Base-by-base conservation (phyloP, 1,140 invertebrate species). In the Lasioglossum albipes region DNA sequence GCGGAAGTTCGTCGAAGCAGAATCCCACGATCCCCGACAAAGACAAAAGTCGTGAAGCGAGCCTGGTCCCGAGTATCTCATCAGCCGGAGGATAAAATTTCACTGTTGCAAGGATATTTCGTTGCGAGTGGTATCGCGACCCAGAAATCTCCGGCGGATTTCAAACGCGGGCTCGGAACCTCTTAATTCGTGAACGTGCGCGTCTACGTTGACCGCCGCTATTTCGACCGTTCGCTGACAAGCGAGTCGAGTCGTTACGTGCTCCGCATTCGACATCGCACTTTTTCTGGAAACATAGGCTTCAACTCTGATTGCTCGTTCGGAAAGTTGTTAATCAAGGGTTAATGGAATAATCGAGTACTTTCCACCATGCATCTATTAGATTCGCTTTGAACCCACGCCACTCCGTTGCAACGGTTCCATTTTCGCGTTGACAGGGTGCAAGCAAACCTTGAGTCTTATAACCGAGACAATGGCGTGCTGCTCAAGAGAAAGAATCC, bases 21-120 rank as follows among this genome's bases (percentile, higher is more conserved):
- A 18, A 49, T 68, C 66, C 66, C 66, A 68, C 66, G 66, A 68
- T 68, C 66, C 66, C 12, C 41, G 42, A 13, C 66, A n/a, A 68
- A 68, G 66, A 68, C 66, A 68, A 68, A 68, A 68, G 66, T 68
- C 66, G 42, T 27, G 66, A 68, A 68, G 42, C 27, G 13, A 18
- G 41, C 20, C n/a, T 49, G 12, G 12, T n/a, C 41, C 3, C 18
- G n/a, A 20, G 52, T 66, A 66, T 66, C 65, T 68, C 66, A n/a
- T n/a, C 66, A 45, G n/a, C 65, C 10, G 66, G 42, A 68, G 66
- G 66, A 68, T 68, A 68, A 68, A 68, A 68, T 68, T 68, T 68
- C 66, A 49, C 66, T 12, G 65, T 66, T 18, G 36, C 64, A 4
- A 36, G 18, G 41, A 45, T 42, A 42, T 41, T 67, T 68, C 66